Base-by-base conservation (phyloP, 1,140 invertebrate species). In the Argopecten irradians region DNA sequence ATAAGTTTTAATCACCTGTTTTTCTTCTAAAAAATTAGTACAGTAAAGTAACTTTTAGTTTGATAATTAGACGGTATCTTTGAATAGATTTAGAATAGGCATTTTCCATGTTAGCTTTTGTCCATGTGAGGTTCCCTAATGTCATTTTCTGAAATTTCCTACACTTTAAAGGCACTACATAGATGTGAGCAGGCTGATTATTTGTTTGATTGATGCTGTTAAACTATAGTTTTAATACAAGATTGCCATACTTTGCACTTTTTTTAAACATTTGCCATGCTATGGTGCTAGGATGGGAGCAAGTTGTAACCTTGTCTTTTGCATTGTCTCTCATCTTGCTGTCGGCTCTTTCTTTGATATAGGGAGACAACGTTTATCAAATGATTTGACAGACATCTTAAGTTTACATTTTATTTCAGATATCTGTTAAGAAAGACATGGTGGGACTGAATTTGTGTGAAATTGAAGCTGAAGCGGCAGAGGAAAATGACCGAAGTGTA, bases 371-470 rank as follows among this genome's bases (percentile, higher is more conserved):
- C 22, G 33, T 14, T 11, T 34, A 85, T 9, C 32, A 88, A 19
- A 88, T n/a, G 36, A 7, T 34, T 7, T 28, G 32, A 84, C 22
- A 88, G 9, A 22, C 14, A 83, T 19, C 11, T 36, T 22, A 39
- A 32, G 19, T 83, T 35, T 32, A 33, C 71, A 16, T 85, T 82
- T 89, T 91, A 19, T 86, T 82, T 71, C 85, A 96, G 95, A 84
- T 95, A 34, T 93, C 93, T 11, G 92, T 96, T 11, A 91, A 84
- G 3, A 97, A 97, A 93, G 93, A 93, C 43, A 95, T 96, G 86
- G 90, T 96, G 43, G 94, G 93, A 35, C 94, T 97, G 3, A 96
- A 96, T 90, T 93, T 97, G 14, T 92, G 93, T 35, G 95, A 96
- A 88, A 85, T 97, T 32, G 97, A 97, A 93, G 88, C 93, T 43